phyloP scores from a whole-genome alignment of 2,113 vertebrate species.

The Crotalus horridus region DNA sequence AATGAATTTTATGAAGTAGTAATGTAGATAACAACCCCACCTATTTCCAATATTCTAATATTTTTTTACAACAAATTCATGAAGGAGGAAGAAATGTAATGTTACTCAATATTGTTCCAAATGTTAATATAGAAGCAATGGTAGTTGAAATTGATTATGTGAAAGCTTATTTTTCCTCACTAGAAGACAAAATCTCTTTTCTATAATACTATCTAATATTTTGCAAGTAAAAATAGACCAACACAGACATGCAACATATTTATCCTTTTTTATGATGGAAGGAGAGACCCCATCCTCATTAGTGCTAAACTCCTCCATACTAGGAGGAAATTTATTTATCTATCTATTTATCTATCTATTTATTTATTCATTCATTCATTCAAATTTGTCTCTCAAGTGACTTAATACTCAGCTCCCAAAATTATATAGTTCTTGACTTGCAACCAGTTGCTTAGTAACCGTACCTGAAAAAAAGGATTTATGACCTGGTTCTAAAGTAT shows the following conservation, averaged over 20 bases:
- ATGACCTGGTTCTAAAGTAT: not conserved
- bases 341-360: no score
- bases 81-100: not conserved
- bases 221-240: not conserved
- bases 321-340: not conserved
- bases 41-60: not conserved
- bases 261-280: not conserved
- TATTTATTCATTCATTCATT: no score
- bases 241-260: not conserved
- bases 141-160: not conserved
- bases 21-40: not conserved
- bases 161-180: not conserved
- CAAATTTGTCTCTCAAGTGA: not conserved
- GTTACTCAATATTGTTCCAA: not conserved
- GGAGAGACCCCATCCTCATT: not conserved
- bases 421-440: not conserved
- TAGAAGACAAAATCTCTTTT: not conserved
- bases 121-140: not conserved
- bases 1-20: not conserved
- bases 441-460: not conserved
- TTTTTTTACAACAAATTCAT: not conserved
- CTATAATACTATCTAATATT: not conserved
- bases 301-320: not conserved
- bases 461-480: not conserved
- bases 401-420: not conserved